These are phyloP conservation scores for Psittacula cyanocephala DNA, from an alignment of 2,113 vertebrate genomes.

Conservation along the genomic window DNA sequence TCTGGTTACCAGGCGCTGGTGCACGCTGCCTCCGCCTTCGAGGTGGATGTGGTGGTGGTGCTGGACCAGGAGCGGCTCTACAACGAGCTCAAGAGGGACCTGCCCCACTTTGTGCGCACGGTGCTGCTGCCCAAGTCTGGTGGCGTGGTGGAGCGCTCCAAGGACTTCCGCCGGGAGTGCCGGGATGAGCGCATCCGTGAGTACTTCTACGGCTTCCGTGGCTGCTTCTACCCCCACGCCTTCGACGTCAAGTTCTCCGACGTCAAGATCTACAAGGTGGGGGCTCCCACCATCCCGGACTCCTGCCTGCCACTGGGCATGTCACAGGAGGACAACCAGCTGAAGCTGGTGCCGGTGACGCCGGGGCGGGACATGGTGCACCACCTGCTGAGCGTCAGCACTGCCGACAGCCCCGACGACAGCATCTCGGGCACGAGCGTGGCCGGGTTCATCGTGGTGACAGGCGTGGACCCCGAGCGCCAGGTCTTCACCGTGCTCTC, in stretches of 20 bases:
- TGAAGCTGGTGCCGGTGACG: slow-evolving; percentile 94
- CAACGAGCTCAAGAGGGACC: slow-evolving; percentile 93
- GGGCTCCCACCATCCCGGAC: slow-evolving; percentile 95
- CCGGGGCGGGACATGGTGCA: slow-evolving; percentile 95
- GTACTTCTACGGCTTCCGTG: slow-evolving; percentile 97
- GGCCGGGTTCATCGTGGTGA: slow-evolving; percentile 96
- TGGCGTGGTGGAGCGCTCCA: slow-evolving; percentile 92
- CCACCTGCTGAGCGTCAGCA: slow-evolving; percentile 94
- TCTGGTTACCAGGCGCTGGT: slow-evolving; percentile 96
- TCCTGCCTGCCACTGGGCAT: slow-evolving; percentile 96
- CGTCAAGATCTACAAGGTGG: slow-evolving; percentile 97
- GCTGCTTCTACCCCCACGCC: slow-evolving; percentile 93
- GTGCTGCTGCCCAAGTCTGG: slow-evolving; percentile 95
- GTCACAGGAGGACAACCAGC: slow-evolving; percentile 97
- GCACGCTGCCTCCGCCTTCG: slow-evolving; percentile 93
- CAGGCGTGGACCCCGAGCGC: slow-evolving; percentile 89
- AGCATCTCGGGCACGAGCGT: slow-evolving; percentile 87
- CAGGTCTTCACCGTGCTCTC: slow-evolving; percentile 94
- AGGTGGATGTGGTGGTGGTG: slow-evolving; percentile 96
- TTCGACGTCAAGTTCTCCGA: slow-evolving; percentile 96
- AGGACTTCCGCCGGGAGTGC: slow-evolving; percentile 90
- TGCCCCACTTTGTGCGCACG: slow-evolving; percentile 94
- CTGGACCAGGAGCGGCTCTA: slow-evolving; percentile 97
- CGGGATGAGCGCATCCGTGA: slow-evolving; percentile 93
- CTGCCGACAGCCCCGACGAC: slow-evolving; percentile 83